phyloP scores from a whole-genome alignment of 2,113 vertebrate genomes.

The Poeciliopsis turrubarensis region DNA sequence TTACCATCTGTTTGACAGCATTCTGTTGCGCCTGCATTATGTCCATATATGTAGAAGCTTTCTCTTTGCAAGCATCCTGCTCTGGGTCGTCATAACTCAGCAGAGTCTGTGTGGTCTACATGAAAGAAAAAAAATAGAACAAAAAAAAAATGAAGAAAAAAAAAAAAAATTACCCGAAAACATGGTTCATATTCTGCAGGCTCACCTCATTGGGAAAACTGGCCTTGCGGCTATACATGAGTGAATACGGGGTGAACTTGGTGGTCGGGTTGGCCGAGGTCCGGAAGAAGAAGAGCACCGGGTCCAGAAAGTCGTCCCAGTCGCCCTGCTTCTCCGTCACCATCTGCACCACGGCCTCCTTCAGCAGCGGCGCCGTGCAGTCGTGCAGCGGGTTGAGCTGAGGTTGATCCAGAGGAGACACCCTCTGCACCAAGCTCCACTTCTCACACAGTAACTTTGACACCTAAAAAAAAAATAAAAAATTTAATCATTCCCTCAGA shows the following conservation, averaged over 20 bases:
- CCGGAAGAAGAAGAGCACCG: conserved; percentile 84
- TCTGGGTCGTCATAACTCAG: conserved; percentile 72
- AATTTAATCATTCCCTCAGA: neutral
- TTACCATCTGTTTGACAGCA: conserved; percentile 84
- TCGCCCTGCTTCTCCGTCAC: conserved; percentile 82
- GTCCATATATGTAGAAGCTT: conserved; percentile 61
- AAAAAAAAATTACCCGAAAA: neutral
- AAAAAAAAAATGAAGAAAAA: too few species aligned
- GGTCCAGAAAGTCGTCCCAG: conserved; percentile 87
- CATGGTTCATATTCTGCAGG: too few species aligned
- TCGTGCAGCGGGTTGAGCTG: conserved; percentile 78
- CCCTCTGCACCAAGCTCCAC: conserved; percentile 84
- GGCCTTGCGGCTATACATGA: conserved; percentile 87
- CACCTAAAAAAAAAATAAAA: conserved; percentile 71
- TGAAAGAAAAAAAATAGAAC: neutral
- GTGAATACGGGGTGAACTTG: conserved; percentile 86
- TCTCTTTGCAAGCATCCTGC: conserved; percentile 68
- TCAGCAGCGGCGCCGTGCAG: conserved; percentile 72
- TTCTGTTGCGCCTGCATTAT: conserved; percentile 83
- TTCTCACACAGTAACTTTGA: conserved; percentile 78
- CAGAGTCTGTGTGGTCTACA: conserved; percentile 68
- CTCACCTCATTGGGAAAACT: conserved; percentile 75
- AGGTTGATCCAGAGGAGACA: conserved; percentile 73
- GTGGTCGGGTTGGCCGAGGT: conserved; percentile 83
- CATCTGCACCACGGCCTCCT: conserved; percentile 80